Evolutionary conservation across 2,113 vertebrate genomes (phyloP).

Genomic region (Oreochromis aureus): DNA sequence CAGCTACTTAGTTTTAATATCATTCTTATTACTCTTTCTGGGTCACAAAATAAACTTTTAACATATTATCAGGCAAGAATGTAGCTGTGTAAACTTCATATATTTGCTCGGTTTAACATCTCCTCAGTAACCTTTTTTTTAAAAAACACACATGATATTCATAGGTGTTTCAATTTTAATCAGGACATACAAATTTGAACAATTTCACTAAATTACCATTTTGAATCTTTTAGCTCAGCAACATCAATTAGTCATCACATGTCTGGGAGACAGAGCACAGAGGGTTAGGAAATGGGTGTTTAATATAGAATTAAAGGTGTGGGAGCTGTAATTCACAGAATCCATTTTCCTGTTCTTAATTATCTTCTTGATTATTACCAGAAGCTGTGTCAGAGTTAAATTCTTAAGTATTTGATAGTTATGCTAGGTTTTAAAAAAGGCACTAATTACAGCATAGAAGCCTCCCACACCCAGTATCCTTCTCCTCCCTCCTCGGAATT

Average conservation of each 20-base stretch:
- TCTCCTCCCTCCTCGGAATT: neutral
- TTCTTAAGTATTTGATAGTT: neutral
- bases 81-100: neutral
- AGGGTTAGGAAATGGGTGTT: neutral
- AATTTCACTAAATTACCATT: neutral
- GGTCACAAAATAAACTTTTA: neutral
- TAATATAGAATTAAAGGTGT: slow-evolving; percentile 5
- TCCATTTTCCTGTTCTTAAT: slow-evolving; percentile 25
- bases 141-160: neutral
- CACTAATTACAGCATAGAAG: slow-evolving; percentile 12
- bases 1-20: neutral
- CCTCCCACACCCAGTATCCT: neutral
- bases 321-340: slow-evolving; percentile 20
- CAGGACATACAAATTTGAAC: neutral
- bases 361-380: slow-evolving; percentile 20
- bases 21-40: neutral
- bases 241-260: neutral
- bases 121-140: neutral
- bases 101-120: neutral
- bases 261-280: neutral
- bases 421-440: slow-evolving; percentile 4
- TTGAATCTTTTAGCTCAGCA: neutral
- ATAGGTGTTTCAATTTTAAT: neutral
- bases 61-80: neutral
- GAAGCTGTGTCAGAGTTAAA: neutral